phyloP scores from a whole-genome alignment of 2,113 vertebrate genomes.

The Varanus salvator region DNA sequence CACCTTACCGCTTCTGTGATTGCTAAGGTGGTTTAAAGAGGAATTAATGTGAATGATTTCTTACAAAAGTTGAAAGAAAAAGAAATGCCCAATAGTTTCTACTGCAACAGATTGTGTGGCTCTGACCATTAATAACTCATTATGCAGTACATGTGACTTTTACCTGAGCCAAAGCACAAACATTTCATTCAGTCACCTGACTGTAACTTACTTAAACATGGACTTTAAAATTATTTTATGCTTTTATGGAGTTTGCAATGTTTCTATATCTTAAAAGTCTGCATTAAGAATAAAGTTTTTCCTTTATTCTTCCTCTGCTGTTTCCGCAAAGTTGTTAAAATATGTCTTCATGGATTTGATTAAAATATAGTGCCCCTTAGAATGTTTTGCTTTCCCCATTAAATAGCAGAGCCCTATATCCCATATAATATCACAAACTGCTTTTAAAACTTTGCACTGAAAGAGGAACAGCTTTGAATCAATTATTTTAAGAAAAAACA shows the following conservation, averaged over 20 bases:
- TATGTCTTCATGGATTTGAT: not conserved
- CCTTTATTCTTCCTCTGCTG: not conserved
- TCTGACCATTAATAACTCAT: not conserved
- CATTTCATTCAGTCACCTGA: constrained; percentile 10
- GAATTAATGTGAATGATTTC: not conserved
- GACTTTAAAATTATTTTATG: constrained; percentile 10
- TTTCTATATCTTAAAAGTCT: not conserved
- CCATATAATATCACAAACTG: not conserved
- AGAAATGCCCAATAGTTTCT: not conserved
- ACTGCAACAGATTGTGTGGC: not conserved
- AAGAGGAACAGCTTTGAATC: not conserved
- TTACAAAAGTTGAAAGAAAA: not conserved
- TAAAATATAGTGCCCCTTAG: not conserved
- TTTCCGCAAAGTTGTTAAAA: not conserved
- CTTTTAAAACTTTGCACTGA: not conserved
- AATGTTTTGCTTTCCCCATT: not conserved
- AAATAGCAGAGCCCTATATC: not conserved
- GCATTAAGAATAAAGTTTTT: not conserved
- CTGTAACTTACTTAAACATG: constrained; percentile 12
- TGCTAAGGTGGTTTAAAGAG: not conserved
- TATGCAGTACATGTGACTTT: not conserved
- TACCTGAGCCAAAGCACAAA: not conserved
- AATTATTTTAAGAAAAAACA: not conserved
- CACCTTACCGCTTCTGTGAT: not conserved
- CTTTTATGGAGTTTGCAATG: not conserved